phyloP scores from a whole-genome alignment of 1,140 invertebrate genomes.

The Heliconius melpomene region DNA sequence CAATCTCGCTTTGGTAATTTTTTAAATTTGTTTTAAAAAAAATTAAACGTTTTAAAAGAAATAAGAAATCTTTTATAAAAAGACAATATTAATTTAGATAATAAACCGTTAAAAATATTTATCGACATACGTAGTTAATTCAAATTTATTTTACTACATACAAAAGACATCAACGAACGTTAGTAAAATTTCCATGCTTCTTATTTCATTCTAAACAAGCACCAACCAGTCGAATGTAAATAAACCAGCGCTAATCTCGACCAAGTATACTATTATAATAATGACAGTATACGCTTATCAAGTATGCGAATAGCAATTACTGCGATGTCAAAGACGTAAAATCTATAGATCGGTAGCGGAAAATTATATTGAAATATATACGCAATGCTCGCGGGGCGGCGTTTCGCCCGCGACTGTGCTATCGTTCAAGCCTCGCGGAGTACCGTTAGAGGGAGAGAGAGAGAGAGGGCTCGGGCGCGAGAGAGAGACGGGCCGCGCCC shows the following conservation, averaged over 20 bases:
- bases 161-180: slow-evolving; percentile 56
- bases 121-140: not conserved
- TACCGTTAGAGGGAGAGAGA: slow-evolving; percentile 75
- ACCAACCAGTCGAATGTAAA: not conserved
- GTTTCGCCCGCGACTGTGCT: slow-evolving; percentile 72
- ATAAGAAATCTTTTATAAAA: too few species aligned
- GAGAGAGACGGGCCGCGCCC: slow-evolving; percentile 64
- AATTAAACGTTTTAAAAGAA: too few species aligned
- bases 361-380: not conserved
- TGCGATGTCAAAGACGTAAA: slow-evolving; percentile 50
- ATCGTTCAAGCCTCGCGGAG: slow-evolving; percentile 64
- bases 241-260: slow-evolving; percentile 6
- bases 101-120: not conserved
- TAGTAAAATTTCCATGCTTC: not conserved
- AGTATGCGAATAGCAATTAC: slow-evolving; percentile 25
- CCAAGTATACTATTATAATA: slow-evolving; percentile 17
- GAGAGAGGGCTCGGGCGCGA: slow-evolving; percentile 53
- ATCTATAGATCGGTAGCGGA: slow-evolving; percentile 43
- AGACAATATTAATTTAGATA: not conserved
- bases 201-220: not conserved
- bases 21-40: not conserved
- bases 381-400: slow-evolving; percentile 53
- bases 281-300: slow-evolving; percentile 30
- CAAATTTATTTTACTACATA: slow-evolving; percentile 17
- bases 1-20: not conserved